phyloP scores from a whole-genome alignment of 1,140 invertebrate species.

The Harlomillsia oculata region DNA sequence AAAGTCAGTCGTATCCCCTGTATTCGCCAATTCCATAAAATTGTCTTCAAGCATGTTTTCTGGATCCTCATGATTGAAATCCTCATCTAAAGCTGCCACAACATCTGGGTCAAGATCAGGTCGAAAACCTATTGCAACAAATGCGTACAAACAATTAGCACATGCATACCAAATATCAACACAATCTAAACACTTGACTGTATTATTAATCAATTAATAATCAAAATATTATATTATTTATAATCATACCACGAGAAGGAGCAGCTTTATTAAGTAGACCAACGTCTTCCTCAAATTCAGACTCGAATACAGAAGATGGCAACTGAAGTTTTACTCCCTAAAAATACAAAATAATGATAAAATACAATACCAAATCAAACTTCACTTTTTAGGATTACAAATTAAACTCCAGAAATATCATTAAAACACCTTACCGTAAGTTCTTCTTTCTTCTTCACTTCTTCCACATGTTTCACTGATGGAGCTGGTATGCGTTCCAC shows the following conservation, averaged over 20 bases:
- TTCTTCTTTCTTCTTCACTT: background rate
- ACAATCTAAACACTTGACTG: no score
- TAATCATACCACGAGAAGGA: constrained; percentile 52
- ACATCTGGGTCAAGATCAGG: constrained; percentile 86
- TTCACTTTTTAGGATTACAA: background rate
- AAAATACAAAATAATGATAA: constrained; percentile 8
- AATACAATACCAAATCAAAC: background rate
- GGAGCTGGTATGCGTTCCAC: constrained; percentile 36
- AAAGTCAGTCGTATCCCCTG: constrained; percentile 40
- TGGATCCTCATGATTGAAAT: constrained; percentile 74
- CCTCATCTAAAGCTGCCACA: constrained; percentile 83
- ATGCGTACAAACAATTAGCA: background rate
- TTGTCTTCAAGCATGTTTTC: constrained; percentile 81
- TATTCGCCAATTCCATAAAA: constrained; percentile 73
- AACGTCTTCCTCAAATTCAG: constrained; percentile 73
- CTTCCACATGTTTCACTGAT: constrained; percentile 6
- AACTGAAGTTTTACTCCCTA: constrained; percentile 51
- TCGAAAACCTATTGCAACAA: constrained; percentile 53
- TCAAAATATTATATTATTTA: constrained; percentile 1
- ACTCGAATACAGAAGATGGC: constrained; percentile 85
- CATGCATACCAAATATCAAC: background rate
- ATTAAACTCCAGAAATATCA: no score
- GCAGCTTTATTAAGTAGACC: constrained; percentile 82
- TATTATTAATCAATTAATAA: background rate
- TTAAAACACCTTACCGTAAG: constrained; percentile 8